phyloP scores from a whole-genome alignment of 2,888 invertebrate species.

The Cheilosia soror region DNA sequence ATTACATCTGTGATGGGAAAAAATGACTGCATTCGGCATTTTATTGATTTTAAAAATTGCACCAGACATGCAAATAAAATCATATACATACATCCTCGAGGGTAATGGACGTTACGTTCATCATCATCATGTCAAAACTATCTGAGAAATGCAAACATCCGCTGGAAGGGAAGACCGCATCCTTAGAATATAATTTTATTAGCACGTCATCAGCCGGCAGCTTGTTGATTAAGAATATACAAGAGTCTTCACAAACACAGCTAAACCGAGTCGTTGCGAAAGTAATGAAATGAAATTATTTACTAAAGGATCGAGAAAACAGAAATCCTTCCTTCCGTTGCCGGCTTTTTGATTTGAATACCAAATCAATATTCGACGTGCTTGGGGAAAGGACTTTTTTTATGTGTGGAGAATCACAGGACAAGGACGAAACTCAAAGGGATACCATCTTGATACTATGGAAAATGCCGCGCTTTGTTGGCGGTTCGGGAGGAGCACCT shows the following conservation, averaged over 20 bases:
- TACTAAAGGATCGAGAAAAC: constrained; percentile 17
- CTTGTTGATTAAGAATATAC: constrained; percentile 8
- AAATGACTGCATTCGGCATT: constrained; percentile 26
- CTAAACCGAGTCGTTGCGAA: neutral
- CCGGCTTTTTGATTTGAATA: constrained; percentile 27
- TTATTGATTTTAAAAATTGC: constrained; percentile 26
- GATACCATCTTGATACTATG: constrained; percentile 15
- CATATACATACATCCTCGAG: neutral
- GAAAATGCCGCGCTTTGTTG: constrained; percentile 9
- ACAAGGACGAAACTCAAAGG: neutral
- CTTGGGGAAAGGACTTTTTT: neutral
- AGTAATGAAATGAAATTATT: constrained; percentile 48
- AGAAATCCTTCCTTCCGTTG: constrained; percentile 37
- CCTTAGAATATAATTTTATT: neutral
- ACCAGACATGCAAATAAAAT: constrained; percentile 36
- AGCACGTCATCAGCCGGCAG: constrained; percentile 4
- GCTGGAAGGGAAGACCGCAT: neutral
- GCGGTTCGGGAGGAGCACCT: neutral
- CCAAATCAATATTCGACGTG: constrained; percentile 46
- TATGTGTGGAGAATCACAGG: neutral
- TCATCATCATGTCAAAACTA: neutral
- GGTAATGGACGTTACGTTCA: constrained; percentile 4
- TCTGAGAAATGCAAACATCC: neutral
- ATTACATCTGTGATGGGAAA: constrained; percentile 43
- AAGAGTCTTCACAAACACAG: neutral